phyloP scores from a whole-genome alignment of 2,797 vertebrate species.

The Sebastes glaucus region DNA sequence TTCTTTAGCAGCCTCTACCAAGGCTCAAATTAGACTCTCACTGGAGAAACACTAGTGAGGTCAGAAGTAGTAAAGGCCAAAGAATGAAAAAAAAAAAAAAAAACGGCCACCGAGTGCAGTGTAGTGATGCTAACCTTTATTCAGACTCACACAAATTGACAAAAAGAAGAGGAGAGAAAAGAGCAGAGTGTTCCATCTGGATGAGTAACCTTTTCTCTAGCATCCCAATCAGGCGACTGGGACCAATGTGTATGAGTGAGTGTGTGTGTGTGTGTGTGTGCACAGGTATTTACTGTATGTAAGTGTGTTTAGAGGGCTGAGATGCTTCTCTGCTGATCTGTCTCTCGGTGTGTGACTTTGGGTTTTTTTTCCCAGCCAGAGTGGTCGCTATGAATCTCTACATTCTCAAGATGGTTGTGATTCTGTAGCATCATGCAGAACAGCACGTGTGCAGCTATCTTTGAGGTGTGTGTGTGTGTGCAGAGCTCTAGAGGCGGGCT shows the following conservation, averaged over 20 bases:
- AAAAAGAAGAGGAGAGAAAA: slow-evolving; percentile 61
- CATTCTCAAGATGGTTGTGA: not conserved
- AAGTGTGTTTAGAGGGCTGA: not conserved
- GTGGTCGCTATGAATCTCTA: not conserved
- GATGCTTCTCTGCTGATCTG: not conserved
- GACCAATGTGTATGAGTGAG: slow-evolving; percentile 8
- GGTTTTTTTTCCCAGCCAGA: not conserved
- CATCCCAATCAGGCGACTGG: slow-evolving; percentile 47
- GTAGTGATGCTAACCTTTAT: slow-evolving; percentile 69
- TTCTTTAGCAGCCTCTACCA: not conserved
- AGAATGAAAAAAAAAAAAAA: slow-evolving; percentile 20
- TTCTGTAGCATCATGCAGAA: slow-evolving; percentile 1
- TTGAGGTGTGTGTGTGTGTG: not conserved
- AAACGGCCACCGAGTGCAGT: slow-evolving; percentile 35
- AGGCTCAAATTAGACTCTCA: slow-evolving; percentile 25
- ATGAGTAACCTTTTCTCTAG: slow-evolving; percentile 72
- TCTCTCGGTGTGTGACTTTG: not conserved
- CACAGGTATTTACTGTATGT: slow-evolving; percentile 26
- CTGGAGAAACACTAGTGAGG: slow-evolving; percentile 20
- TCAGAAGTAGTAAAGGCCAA: slow-evolving; percentile 57
- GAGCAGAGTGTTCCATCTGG: slow-evolving; percentile 68
- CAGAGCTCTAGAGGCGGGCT: slow-evolving; percentile 36
- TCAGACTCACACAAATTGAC: slow-evolving; percentile 64
- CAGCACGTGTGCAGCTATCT: slow-evolving; percentile 12
- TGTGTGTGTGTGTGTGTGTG: not conserved